A percentile compares a stretch with the other conserved stretches of the same genome.
Evolutionary conservation across 2,797 vertebrate species (phyloP).

Genomic region (Clarias fuscus): DNA sequence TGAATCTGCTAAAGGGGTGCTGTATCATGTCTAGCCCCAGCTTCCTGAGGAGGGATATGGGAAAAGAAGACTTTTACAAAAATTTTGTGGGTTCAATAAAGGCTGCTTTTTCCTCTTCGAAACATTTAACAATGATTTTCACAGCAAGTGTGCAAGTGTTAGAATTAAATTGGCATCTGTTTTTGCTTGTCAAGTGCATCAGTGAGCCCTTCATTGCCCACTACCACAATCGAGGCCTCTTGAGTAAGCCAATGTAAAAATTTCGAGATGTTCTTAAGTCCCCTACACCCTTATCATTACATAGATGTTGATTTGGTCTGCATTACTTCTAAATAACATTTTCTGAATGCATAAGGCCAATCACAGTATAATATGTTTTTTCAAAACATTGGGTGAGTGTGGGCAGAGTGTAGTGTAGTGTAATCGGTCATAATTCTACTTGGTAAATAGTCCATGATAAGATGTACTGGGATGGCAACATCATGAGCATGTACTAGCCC

Average conservation of each 20-base stretch:
- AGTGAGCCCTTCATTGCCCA: constrained; percentile 5
- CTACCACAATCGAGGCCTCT: constrained; percentile 14
- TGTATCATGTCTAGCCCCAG: not conserved
- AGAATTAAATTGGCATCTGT: constrained; percentile 1
- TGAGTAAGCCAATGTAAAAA: constrained; percentile 21
- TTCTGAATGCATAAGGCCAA: constrained; percentile 33
- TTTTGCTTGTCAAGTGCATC: constrained; percentile 14
- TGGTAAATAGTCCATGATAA: constrained; percentile 40
- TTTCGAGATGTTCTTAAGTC: constrained; percentile 32
- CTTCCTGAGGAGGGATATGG: not conserved
- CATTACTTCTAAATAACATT: constrained; percentile 47
- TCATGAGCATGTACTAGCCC: constrained; percentile 4
- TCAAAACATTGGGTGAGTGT: constrained; percentile 15
- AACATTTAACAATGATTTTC: not conserved
- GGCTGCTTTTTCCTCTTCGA: too few relatives aligned
- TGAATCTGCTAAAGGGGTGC: not conserved
- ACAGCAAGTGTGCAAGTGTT: not conserved
- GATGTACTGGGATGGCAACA: constrained; percentile 10
- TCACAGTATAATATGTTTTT: constrained; percentile 40
- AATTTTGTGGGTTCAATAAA: not conserved
- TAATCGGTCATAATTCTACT: constrained; percentile 31
- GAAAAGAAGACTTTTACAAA: not conserved
- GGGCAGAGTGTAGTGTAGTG: not conserved
- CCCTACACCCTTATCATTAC: constrained; percentile 22
- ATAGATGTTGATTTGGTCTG: constrained; percentile 4